Evolutionary conservation across 2,888 invertebrate species (phyloP).

Genomic region (Drosophila kuntzei): DNA sequence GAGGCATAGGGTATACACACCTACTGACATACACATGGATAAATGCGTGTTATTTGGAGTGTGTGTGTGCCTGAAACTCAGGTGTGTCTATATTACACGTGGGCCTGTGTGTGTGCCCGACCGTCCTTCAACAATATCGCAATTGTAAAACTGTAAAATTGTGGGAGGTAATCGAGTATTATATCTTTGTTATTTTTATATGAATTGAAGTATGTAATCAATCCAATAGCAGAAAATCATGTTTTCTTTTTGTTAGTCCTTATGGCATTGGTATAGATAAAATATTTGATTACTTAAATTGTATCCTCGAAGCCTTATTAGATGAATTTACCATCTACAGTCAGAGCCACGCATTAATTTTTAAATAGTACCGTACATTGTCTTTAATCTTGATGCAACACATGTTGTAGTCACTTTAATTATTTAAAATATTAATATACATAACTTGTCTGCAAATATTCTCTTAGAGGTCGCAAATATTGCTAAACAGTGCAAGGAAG

Average conservation of each 20-base stretch:
- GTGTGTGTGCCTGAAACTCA: slow-evolving; percentile 22
- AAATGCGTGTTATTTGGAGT: slow-evolving; percentile 1
- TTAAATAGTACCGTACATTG: too few species aligned
- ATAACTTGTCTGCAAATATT: too few species aligned
- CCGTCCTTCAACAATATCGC: slow-evolving; percentile 56
- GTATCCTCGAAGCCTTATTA: too few species aligned
- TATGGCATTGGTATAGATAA: too few species aligned
- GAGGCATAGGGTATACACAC: slow-evolving; percentile 24
- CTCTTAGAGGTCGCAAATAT: neutral
- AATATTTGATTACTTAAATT: too few species aligned
- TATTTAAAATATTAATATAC: too few species aligned
- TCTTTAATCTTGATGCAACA: too few species aligned
- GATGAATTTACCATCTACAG: too few species aligned
- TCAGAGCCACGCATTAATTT: too few species aligned
- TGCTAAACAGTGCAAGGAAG: too few species aligned
- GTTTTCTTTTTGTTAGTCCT: too few species aligned
- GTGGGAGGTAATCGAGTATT: neutral
- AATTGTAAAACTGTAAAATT: slow-evolving; percentile 18
- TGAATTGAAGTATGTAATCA: slow-evolving; percentile 2
- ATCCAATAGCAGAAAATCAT: neutral
- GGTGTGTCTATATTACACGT: slow-evolving; percentile 47
- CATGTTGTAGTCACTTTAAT: too few species aligned
- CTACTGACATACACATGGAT: neutral
- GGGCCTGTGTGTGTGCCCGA: slow-evolving; percentile 7
- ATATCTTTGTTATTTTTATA: neutral